These are phyloP conservation scores for Hyaena hyaena DNA, from an alignment of 2,113 vertebrate genomes.

Conservation along the genomic window DNA sequence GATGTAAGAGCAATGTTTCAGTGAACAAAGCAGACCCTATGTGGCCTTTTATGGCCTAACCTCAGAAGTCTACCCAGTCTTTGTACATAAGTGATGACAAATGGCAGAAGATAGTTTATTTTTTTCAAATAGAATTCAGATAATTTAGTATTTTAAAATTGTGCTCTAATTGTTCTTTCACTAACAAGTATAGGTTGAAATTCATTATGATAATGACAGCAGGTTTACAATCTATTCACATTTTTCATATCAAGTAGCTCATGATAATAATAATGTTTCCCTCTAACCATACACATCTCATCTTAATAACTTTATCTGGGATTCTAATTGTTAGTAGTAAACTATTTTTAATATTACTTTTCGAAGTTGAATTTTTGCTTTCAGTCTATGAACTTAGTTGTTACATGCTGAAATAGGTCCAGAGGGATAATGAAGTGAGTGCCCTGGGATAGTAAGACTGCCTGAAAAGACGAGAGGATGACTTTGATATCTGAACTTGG, in stretches of 20 bases:
- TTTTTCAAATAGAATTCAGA: constrained; percentile 1
- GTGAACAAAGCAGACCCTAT: neutral
- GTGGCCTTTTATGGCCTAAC: neutral
- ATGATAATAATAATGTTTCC: neutral
- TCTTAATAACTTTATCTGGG: neutral
- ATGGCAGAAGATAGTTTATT: neutral
- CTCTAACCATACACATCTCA: neutral
- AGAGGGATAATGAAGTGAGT: neutral
- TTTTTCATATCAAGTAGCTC: neutral
- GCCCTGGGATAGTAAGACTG: neutral
- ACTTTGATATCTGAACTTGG: neutral
- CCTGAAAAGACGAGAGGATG: neutral
- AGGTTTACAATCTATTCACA: neutral
- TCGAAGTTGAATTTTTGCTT: constrained; percentile 21
- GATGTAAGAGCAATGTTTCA: neutral
- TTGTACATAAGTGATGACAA: neutral
- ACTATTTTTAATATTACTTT: neutral
- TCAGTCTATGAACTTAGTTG: neutral
- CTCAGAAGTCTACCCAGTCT: neutral
- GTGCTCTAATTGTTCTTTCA: neutral
- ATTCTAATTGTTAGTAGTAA: neutral
- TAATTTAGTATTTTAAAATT: neutral
- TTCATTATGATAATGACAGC: neutral
- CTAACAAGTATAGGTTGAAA: neutral
- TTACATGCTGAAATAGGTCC: neutral